Evolutionary conservation across 2,113 vertebrate genomes (phyloP).

Genomic region (Silurus meridionalis): DNA sequence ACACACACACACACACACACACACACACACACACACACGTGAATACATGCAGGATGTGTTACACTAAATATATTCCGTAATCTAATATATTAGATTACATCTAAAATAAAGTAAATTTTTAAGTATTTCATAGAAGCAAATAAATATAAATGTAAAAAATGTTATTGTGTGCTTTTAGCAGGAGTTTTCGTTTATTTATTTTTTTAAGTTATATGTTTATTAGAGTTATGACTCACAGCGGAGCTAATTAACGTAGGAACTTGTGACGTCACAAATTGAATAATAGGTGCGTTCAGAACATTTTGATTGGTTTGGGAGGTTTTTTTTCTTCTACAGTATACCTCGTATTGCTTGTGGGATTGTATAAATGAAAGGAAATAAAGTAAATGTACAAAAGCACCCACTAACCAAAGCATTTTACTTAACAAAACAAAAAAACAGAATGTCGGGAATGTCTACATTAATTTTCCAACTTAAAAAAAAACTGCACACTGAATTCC

Average conservation of each 20-base stretch:
- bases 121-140: neutral
- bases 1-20: too few species aligned
- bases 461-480: neutral
- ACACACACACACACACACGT: neutral
- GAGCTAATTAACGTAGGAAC: neutral
- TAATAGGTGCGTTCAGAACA: neutral
- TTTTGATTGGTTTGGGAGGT: neutral
- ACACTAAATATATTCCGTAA: neutral
- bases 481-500: neutral
- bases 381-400: neutral
- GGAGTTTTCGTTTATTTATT: neutral
- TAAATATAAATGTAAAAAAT: neutral
- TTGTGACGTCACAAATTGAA: constrained; percentile 12
- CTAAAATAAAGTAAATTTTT: too few species aligned
- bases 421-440: neutral
- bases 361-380: neutral
- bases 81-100: too few species aligned
- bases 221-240: neutral
- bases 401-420: neutral
- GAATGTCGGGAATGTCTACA: neutral
- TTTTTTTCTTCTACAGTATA: neutral
- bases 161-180: neutral
- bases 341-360: neutral
- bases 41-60: neutral
- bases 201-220: neutral